A percentile compares a stretch with the other conserved stretches of the same genome.
These are phyloP conservation scores for Meloidogyne floridensis DNA, from an alignment of 1,140 invertebrate genomes.

Conservation along the genomic window DNA sequence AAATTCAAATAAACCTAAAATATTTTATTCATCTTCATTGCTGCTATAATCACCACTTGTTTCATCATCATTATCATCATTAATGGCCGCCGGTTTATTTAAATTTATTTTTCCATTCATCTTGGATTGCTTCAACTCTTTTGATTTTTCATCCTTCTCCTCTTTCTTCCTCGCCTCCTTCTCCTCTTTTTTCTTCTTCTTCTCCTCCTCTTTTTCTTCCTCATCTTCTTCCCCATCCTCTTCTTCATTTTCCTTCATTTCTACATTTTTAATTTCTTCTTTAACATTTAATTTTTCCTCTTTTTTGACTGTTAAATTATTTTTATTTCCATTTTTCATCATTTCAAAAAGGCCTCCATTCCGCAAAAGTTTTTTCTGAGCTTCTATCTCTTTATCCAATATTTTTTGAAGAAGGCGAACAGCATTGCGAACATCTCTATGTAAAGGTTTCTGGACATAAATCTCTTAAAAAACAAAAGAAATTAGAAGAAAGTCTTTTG, in stretches of 20 bases:
- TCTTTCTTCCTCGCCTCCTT: background rate
- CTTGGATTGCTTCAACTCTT: too few relatives aligned
- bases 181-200: background rate
- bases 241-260: slow-evolving; percentile 17
- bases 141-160: too few relatives aligned
- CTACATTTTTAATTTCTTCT: background rate
- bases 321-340: background rate
- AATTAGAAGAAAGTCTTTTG: background rate
- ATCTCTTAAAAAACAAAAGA: slow-evolving; percentile 28
- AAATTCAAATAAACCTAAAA: too few relatives aligned
- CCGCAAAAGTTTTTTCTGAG: background rate
- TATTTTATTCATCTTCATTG: too few relatives aligned
- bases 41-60: too few relatives aligned
- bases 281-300: background rate
- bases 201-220: background rate
- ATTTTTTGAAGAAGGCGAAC: background rate
- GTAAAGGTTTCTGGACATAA: slow-evolving; percentile 21
- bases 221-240: background rate
- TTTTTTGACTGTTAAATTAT: background rate
- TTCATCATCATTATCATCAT: too few relatives aligned
- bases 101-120: too few relatives aligned
- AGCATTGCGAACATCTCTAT: background rate
- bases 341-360: background rate
- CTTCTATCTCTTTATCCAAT: background rate
- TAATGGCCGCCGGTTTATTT: too few relatives aligned